These are phyloP conservation scores for Phaenicophaeus curvirostris DNA, from an alignment of 2,797 vertebrate species.

Conservation along the genomic window DNA sequence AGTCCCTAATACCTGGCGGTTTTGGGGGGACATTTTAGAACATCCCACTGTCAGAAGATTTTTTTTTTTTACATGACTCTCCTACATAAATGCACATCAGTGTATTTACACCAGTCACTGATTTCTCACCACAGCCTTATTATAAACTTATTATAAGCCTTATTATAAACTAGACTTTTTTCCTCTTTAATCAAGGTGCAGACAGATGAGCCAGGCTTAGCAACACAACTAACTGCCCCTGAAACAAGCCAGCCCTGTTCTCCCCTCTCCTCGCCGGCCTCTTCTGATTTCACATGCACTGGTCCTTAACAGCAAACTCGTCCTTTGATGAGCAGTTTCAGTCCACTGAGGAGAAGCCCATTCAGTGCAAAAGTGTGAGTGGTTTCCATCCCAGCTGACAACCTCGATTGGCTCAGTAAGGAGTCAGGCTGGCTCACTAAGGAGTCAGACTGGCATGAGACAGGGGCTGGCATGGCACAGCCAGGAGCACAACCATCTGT, in stretches of 20 bases:
- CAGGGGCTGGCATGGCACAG: neutral
- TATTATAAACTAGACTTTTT: neutral
- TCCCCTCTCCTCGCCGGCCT: neutral
- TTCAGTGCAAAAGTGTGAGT: neutral
- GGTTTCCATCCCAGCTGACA: neutral
- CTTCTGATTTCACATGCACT: accelerated
- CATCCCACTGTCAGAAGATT: constrained; percentile 23
- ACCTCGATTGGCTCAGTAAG: neutral
- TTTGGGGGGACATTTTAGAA: constrained; percentile 46
- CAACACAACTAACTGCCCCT: accelerated
- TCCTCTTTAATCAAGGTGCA: neutral
- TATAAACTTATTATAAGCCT: neutral
- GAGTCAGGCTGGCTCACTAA: neutral
- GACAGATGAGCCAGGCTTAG: neutral
- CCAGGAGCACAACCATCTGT: neutral
- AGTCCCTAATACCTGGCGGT: constrained; percentile 40
- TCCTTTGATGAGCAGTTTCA: neutral
- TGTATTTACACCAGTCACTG: neutral
- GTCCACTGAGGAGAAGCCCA: neutral
- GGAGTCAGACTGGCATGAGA: neutral
- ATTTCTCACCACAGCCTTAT: neutral
- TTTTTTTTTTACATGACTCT: neutral
- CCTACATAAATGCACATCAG: neutral
- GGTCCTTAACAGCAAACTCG: neutral
- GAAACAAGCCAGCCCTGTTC: neutral